Base-by-base conservation (phyloP, 92 coral and sea anemone species). In the Zoanthus sociatus region DNA sequence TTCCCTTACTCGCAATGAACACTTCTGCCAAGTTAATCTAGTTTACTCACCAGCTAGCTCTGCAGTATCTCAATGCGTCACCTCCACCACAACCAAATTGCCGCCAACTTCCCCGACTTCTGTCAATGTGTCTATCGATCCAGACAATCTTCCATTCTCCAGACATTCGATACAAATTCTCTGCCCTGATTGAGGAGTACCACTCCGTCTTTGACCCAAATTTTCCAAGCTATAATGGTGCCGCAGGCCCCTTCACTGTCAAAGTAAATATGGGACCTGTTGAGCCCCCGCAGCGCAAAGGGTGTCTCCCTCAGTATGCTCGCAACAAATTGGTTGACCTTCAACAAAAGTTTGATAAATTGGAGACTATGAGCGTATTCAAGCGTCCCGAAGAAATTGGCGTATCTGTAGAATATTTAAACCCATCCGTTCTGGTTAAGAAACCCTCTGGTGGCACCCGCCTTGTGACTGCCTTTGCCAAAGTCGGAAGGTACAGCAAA, bases 211-310 rank as follows among this genome's bases (percentile, higher is more conserved):
- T 82, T 58, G 86, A 82, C 31, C 76, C 86, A 45, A 48, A 32
- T 17, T 63, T 81, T 16, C 21, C 74, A 64, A 30, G 83, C 67
- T 78, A 78, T 69, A 48, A 78, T 37, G 30, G 75, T 44, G 54
- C 44, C 14, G 50, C 3, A 56, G 84, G 51, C 26, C 68, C 48
- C 47, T 55, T 73, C n/a, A n/a, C n/a, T n/a, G n/a, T n/a, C n/a
- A n/a, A n/a, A n/a, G n/a, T n/a, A 3, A 33, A 33, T n/a, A 90
- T 87, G 90, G 88, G 91, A 14, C 93, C 90, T 1, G 88, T 87
- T 11, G 91, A 91, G 79, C 85, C 90, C 87, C 3, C 85, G 10
- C 87, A 83, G 68, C 67, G 78, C 12, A 88, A 33, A 33, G 42
- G 42, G 42, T 33, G 42, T 33, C 42, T 33, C 42, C 42, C 42